These are phyloP conservation scores for Drosophila neotestacea DNA, from an alignment of 2,888 invertebrate species.

Conservation along the genomic window DNA sequence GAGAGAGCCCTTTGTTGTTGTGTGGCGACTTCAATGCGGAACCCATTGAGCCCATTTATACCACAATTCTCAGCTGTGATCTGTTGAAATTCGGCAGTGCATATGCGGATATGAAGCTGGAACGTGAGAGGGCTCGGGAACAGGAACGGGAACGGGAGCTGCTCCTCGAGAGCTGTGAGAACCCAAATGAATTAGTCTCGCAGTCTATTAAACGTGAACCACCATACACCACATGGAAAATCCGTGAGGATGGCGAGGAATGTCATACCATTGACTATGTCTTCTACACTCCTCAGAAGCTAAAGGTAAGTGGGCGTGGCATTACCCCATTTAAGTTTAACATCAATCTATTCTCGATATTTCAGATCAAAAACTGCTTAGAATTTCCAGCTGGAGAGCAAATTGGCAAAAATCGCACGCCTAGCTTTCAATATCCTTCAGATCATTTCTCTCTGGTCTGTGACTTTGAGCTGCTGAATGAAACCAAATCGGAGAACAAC, in stretches of 20 bases:
- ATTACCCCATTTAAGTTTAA: neutral
- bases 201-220: slow-evolving; percentile 87
- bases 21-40: slow-evolving; percentile 93
- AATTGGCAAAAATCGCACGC: slow-evolving; percentile 89
- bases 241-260: slow-evolving; percentile 89
- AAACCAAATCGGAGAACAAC: slow-evolving; percentile 28
- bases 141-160: slow-evolving; percentile 25
- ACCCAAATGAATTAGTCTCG: slow-evolving; percentile 66
- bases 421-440: slow-evolving; percentile 90
- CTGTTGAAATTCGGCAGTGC: slow-evolving; percentile 86
- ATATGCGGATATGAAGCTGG: slow-evolving; percentile 85
- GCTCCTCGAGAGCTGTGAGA: slow-evolving; percentile 25
- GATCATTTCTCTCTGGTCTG: slow-evolving; percentile 91
- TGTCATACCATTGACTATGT: slow-evolving; percentile 92
- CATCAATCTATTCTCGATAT: neutral
- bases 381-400: slow-evolving; percentile 88
- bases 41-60: slow-evolving; percentile 89
- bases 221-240: slow-evolving; percentile 91
- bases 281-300: slow-evolving; percentile 87
- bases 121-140: slow-evolving; percentile 55
- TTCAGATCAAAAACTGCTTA: slow-evolving; percentile 84
- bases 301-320: slow-evolving; percentile 85
- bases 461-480: slow-evolving; percentile 86
- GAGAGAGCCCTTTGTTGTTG: slow-evolving; percentile 87
- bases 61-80: slow-evolving; percentile 86